Evolutionary conservation across 2,888 invertebrate genomes (phyloP), one percentile per base, ranked within the genome.

Genomic region (Pedicia rivosa): DNA sequence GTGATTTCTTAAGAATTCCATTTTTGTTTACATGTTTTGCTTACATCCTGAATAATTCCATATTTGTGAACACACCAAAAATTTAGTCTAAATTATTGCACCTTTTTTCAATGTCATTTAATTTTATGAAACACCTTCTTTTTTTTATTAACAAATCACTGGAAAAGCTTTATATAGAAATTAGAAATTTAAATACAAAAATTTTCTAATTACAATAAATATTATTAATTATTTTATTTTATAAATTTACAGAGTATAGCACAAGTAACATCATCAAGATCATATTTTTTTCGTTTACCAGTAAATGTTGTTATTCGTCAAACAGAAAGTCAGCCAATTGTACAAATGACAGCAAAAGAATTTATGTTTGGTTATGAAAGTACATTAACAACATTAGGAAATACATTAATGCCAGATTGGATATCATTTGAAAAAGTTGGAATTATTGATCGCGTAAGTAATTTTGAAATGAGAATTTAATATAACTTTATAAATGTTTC

Each of bases 331-430:
- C 63, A 72, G 45, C 83, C 87, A 0, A 63, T 90, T 14, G 74
- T 78, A 4, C 62, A 68, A 50, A 83, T 86, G 78, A 83, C 84
- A 0, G 87, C 88, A 0, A 71, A 61, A 42, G 86, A 88, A 55
- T 84, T 88, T 56, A 83, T 90, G 82, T 88, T 88, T 63, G 87
- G 87, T 0, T 86, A 82, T 60, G 63, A 77, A 45, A 81, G 83
- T n/a, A 65, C 79, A 3, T 63, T 90, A 39, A 78, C 90, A 59
- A 78, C 79, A 2, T 56, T 90, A 37, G 88, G 88, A 0, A 83
- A 88, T 56, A 77, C 75, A 13, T 70, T 88, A 47, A 61, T 88
- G 62, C 82, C 86, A 0, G 71, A 74, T 9, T 88, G 87, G 80
- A 83, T 88, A 38, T 75, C 72, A 39, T 88, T 87, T 52, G 82